Percentiles rank a stretch among this genome's conserved stretches.
Evolutionary conservation across 2,797 vertebrate species (phyloP).

Genomic region (Helarctos malayanus): DNA sequence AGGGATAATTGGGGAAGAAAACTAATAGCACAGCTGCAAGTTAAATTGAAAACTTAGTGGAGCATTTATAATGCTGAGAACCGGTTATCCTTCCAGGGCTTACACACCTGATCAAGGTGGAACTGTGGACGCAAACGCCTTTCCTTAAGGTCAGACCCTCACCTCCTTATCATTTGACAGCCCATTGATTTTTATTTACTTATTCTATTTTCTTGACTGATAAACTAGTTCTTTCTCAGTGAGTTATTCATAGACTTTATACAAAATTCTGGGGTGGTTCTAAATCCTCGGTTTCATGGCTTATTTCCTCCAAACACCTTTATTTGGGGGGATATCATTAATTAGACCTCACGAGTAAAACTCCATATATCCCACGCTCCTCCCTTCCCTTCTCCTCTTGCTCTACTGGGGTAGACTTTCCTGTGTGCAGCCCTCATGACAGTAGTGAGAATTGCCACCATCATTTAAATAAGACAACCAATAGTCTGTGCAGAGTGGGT

Average conservation of each 20-base stretch:
- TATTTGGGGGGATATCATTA: background rate
- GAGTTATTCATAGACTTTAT: background rate
- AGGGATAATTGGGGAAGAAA: slow-evolving; percentile 64
- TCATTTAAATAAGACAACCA: slow-evolving; percentile 37
- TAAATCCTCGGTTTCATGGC: background rate
- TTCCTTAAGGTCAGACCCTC: slow-evolving; percentile 21
- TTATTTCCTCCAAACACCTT: background rate
- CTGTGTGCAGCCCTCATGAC: background rate
- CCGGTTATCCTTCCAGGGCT: background rate
- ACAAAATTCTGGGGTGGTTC: background rate
- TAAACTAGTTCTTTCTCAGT: slow-evolving; percentile 24
- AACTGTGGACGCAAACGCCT: background rate
- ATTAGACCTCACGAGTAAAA: slow-evolving; percentile 18
- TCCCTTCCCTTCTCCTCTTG: background rate
- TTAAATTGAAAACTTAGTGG: slow-evolving; percentile 76
- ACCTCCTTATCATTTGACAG: background rate
- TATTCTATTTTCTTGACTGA: slow-evolving; percentile 38
- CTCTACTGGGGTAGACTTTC: background rate
- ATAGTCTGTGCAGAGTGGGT: background rate
- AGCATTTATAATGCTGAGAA: slow-evolving; percentile 61
- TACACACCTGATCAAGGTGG: background rate
- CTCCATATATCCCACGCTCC: background rate
- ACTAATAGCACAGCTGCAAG: slow-evolving; percentile 62
- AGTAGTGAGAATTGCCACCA: background rate
- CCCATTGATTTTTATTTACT: slow-evolving; percentile 54